These are phyloP conservation scores for Ursus arctos DNA, from an alignment of 2,113 vertebrate genomes.

Conservation along the genomic window DNA sequence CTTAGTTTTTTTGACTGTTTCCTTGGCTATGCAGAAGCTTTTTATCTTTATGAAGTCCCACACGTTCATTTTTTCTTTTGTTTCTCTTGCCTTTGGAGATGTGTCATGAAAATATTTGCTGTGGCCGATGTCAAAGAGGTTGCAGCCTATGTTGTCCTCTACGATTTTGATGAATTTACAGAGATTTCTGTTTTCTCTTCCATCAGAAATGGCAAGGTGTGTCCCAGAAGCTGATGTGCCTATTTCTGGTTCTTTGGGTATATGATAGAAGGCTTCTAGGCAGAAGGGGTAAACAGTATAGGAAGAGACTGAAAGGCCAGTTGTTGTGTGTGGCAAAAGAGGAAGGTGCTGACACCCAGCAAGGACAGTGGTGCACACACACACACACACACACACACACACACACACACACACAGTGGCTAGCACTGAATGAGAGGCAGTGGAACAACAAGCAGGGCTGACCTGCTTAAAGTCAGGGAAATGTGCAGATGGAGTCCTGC, in stretches of 20 bases:
- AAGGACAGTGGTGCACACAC: background rate
- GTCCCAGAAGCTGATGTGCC: too few species aligned
- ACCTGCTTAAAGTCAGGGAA: background rate
- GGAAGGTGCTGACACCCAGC: background rate
- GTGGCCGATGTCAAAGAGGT: too few species aligned
- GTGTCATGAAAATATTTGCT: too few species aligned
- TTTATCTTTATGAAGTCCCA: too few species aligned
- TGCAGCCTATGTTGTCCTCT: too few species aligned
- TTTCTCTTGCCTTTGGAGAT: too few species aligned
- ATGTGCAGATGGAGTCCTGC: background rate
- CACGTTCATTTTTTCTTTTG: too few species aligned
- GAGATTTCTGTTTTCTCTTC: background rate
- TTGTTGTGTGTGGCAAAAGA: background rate
- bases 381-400: background rate
- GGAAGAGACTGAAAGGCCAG: background rate
- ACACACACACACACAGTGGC: background rate
- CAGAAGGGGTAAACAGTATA: background rate
- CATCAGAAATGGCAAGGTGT: background rate
- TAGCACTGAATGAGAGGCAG: background rate
- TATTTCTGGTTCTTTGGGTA: background rate
- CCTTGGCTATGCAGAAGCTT: too few species aligned
- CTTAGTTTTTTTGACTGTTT: too few species aligned
- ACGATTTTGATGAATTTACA: background rate
- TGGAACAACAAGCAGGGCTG: background rate
- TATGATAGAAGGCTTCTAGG: background rate